phyloP scores from a whole-genome alignment of 2,113 vertebrate species.

The Uropsilus gracilis region DNA sequence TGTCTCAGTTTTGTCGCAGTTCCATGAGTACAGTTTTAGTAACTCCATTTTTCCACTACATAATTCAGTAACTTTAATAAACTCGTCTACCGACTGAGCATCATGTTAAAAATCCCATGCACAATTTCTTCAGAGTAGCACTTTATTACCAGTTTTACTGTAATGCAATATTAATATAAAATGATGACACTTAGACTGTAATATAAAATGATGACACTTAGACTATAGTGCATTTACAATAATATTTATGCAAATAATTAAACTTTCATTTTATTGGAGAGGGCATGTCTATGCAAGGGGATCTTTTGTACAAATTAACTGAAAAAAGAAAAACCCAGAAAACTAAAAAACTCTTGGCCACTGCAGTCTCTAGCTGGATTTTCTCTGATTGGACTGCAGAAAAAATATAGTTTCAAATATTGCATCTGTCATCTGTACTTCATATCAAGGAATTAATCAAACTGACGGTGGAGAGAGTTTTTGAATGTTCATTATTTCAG shows the following conservation, averaged over 20 bases:
- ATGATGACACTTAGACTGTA: conserved; percentile 64
- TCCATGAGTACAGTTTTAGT: conserved; percentile 75
- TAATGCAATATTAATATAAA: conserved; percentile 81
- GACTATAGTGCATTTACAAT: conserved; percentile 70
- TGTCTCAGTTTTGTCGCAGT: conserved; percentile 71
- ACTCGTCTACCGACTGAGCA: conserved; percentile 53
- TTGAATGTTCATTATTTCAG: conserved; percentile 88
- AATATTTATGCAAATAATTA: conserved; percentile 84
- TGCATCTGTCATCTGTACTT: conserved; percentile 83
- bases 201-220: conserved; percentile 74
- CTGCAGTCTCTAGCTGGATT: conserved; percentile 52
- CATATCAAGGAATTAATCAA: conserved; percentile 87
- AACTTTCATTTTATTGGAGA: conserved; percentile 74
- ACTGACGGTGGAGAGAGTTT: conserved; percentile 80
- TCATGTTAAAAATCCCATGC: conserved; percentile 73
- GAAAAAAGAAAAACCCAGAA: not conserved
- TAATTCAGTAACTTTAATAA: conserved; percentile 82
- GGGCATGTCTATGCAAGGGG: conserved; percentile 45
- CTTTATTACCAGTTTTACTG: conserved; percentile 80
- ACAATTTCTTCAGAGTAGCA: conserved; percentile 71
- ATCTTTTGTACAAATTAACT: conserved; percentile 76
- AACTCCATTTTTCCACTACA: conserved; percentile 77
- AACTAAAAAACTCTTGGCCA: not conserved
- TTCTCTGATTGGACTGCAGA: conserved; percentile 53
- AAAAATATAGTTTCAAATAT: conserved; percentile 82